These are phyloP conservation scores for Megalurothrips usitatus DNA, from an alignment of 2,888 invertebrate genomes.

Conservation along the genomic window DNA sequence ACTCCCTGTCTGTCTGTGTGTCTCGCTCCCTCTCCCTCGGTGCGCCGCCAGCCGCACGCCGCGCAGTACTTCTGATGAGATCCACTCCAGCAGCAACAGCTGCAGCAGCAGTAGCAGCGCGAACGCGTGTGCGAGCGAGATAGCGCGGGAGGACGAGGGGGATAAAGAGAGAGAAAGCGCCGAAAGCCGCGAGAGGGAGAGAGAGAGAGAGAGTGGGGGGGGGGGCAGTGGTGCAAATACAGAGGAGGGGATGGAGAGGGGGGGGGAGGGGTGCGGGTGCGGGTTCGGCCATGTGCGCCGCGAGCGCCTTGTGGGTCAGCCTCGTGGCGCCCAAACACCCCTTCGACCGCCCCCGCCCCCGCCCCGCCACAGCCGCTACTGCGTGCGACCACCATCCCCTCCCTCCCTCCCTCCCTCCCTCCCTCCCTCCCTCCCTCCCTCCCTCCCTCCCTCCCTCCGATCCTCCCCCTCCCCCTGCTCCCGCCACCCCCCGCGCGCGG, in stretches of 20 bases:
- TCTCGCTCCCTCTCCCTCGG: neutral
- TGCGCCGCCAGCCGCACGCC: neutral
- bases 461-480: no score
- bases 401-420: neutral
- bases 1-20: neutral
- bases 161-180: neutral
- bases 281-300: no score
- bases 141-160: neutral
- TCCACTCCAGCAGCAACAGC: no score
- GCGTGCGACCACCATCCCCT: neutral
- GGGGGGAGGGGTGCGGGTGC: neutral
- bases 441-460: no score
- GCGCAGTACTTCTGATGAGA: neutral
- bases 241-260: neutral
- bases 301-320: conserved; percentile 8
- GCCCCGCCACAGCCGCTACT: neutral
- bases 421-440: neutral
- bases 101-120: no score
- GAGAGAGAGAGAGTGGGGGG: neutral
- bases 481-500: no score
- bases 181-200: neutral
- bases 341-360: neutral
- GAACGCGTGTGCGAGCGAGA: no score
- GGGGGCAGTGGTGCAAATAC: neutral
- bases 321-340: neutral